These are phyloP conservation scores for Drosophila monieri DNA, from an alignment of 2,888 invertebrate species.

Conservation along the genomic window DNA sequence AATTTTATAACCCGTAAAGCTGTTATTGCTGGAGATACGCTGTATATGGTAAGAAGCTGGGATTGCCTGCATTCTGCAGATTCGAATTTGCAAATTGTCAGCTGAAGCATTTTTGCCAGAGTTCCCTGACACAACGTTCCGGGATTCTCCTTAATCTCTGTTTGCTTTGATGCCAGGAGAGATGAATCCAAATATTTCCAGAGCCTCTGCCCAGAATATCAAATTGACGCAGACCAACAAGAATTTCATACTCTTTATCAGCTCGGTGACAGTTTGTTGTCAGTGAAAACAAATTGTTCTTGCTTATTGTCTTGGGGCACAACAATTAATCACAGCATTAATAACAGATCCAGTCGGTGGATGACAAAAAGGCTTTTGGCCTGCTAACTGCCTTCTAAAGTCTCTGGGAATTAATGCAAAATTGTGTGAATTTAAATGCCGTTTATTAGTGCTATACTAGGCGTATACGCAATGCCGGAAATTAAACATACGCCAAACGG, in stretches of 20 bases:
- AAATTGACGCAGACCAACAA: slow-evolving; percentile 46
- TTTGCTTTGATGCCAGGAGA: slow-evolving; percentile 50
- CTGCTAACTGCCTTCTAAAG: slow-evolving; percentile 17
- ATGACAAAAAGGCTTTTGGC: slow-evolving; percentile 1
- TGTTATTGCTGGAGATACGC: slow-evolving; percentile 70
- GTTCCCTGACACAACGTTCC: not conserved
- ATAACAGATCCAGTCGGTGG: slow-evolving; percentile 47
- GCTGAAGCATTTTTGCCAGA: not conserved
- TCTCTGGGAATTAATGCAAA: slow-evolving; percentile 42
- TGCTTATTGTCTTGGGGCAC: slow-evolving; percentile 24
- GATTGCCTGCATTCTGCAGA: slow-evolving; percentile 18
- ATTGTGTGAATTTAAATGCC: slow-evolving; percentile 38
- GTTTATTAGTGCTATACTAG: slow-evolving; percentile 37
- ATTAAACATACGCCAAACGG: slow-evolving; percentile 70
- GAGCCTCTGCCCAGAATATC: slow-evolving; percentile 45
- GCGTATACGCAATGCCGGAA: slow-evolving; percentile 68
- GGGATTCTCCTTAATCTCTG: slow-evolving; percentile 46
- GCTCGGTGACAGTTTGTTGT: slow-evolving; percentile 60
- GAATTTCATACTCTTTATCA: slow-evolving; percentile 50
- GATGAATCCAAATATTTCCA: slow-evolving; percentile 44
- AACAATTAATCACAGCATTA: slow-evolving; percentile 58
- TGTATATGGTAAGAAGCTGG: slow-evolving; percentile 52
- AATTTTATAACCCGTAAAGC: slow-evolving; percentile 75
- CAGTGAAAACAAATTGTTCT: slow-evolving; percentile 53
- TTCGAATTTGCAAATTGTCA: slow-evolving; percentile 41